Conservation (phyloP, 92 coral and sea anemone species). For the Nematostella vectensis region DNA sequence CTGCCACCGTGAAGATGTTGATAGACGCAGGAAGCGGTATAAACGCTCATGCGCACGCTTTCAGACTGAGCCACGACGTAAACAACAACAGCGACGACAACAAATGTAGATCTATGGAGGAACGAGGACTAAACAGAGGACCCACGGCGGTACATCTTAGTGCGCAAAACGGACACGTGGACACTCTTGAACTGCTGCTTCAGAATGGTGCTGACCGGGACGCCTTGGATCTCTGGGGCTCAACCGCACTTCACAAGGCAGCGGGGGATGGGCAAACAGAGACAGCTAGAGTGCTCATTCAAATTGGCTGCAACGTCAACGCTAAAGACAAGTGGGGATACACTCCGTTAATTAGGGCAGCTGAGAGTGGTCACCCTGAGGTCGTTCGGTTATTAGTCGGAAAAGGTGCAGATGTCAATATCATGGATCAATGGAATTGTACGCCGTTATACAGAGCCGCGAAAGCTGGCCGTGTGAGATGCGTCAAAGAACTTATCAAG, state of each 20-base stretch:
- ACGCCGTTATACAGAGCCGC: constrained; percentile 64
- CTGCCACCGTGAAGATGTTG: constrained; percentile 25
- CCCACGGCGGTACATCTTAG: constrained; percentile 57
- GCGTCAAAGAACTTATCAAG: constrained; percentile 34
- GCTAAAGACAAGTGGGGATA: constrained; percentile 64
- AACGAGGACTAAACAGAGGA: constrained; percentile 13
- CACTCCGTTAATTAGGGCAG: constrained; percentile 49
- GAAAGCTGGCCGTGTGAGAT: constrained; percentile 42
- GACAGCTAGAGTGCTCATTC: constrained; percentile 30
- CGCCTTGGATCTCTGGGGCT: constrained; percentile 53
- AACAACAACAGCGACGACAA: background rate
- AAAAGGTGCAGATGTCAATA: constrained; percentile 36
- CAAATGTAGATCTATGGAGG: background rate
- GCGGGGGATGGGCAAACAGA: constrained; percentile 52
- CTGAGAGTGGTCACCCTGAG: constrained; percentile 55
- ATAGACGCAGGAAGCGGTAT: constrained; percentile 41
- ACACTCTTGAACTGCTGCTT: constrained; percentile 43
- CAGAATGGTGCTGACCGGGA: constrained; percentile 44
- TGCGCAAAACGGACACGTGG: constrained; percentile 58
- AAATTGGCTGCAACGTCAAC: constrained; percentile 28
- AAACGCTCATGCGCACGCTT: constrained; percentile 26
- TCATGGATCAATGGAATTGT: constrained; percentile 39
- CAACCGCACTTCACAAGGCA: constrained; percentile 60
- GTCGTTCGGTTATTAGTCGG: constrained; percentile 29
- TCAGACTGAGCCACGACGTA: background rate